Evolutionary conservation across 2,797 vertebrate genomes (phyloP).

Genomic region (Pogonophryne albipinna): DNA sequence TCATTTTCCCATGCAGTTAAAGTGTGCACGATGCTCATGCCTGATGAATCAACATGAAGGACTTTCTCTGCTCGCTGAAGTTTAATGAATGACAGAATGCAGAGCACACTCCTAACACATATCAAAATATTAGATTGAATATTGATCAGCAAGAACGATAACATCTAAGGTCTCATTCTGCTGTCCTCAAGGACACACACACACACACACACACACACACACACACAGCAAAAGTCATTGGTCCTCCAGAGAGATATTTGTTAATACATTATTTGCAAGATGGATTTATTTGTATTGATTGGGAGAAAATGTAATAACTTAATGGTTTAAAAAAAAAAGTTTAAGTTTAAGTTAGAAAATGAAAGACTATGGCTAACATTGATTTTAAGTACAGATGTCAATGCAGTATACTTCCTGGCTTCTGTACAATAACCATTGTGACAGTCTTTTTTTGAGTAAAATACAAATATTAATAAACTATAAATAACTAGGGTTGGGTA

Average conservation of each 20-base stretch:
- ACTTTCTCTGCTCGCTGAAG: not conserved
- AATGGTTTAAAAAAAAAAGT: no score
- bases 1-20: not conserved
- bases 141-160: slow-evolving; percentile 66
- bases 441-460: not conserved
- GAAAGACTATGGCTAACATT: not conserved
- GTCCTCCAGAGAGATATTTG: not conserved
- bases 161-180: slow-evolving; percentile 37
- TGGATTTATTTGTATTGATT: no score
- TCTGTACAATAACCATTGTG: not conserved
- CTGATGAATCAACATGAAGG: slow-evolving; percentile 11
- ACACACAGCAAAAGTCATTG: not conserved
- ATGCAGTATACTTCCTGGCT: not conserved
- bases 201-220: not conserved
- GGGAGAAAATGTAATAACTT: no score
- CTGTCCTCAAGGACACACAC: slow-evolving; percentile 33
- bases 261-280: no score
- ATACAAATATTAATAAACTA: not conserved
- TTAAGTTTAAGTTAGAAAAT: not conserved
- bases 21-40: not conserved
- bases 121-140: slow-evolving; percentile 70
- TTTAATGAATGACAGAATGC: slow-evolving; percentile 40
- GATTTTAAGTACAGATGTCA: not conserved
- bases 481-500: no score
- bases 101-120: slow-evolving; percentile 40